A percentile compares a stretch with the other conserved stretches of the same genome.
Conservation (phyloP, 1,140 invertebrate genomes). For the Dysdera silvatica region DNA sequence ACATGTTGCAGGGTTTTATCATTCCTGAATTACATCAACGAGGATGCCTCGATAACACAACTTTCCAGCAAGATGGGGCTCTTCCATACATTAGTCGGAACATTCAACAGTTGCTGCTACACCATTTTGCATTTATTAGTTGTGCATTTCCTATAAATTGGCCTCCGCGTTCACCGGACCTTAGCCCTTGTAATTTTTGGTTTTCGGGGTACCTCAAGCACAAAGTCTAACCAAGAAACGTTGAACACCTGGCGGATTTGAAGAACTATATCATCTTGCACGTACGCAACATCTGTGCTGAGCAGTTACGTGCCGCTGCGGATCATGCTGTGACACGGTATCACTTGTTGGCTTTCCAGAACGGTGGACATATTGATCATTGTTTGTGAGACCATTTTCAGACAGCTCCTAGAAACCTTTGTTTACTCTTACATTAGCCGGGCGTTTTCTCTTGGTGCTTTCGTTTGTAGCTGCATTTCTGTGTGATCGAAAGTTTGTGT, state of each 20-base stretch:
- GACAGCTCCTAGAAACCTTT: no score
- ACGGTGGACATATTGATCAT: no score
- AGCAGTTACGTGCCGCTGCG: no score
- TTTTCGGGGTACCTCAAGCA: background rate
- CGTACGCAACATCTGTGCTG: background rate
- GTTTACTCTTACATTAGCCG: no score
- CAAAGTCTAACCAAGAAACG: background rate
- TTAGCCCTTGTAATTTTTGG: no score
- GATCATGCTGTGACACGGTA: background rate
- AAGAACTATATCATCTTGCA: background rate
- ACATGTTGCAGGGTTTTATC: no score
- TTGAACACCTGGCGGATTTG: no score
- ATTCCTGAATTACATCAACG: background rate
- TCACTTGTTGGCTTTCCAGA: no score
- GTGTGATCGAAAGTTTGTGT: background rate
- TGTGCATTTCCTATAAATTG: no score
- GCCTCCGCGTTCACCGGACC: no score
- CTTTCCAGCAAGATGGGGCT: no score
- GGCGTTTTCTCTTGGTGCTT: background rate
- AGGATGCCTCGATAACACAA: background rate
- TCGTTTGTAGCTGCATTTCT: background rate
- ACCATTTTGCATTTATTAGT: background rate
- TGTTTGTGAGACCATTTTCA: no score
- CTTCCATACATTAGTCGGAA: background rate
- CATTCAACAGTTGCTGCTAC: background rate